Evolutionary conservation across 2,888 invertebrate species (phyloP).

Genomic region (Minunthozetes semirufus): DNA sequence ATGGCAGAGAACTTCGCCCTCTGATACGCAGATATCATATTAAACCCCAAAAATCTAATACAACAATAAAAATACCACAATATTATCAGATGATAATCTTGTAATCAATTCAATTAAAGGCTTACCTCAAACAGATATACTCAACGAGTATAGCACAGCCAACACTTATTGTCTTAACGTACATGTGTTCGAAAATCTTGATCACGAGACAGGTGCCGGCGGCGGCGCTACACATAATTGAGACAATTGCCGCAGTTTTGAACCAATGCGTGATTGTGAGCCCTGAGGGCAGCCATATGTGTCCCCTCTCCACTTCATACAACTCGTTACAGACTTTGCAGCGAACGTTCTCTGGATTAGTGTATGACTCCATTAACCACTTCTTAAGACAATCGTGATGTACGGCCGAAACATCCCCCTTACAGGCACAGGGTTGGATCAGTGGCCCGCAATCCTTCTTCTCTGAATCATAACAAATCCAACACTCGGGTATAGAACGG

Average conservation of each 20-base stretch:
- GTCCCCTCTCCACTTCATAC: conserved; percentile 42
- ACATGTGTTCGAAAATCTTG: conserved; percentile 68
- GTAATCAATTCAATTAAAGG: conserved; percentile 37
- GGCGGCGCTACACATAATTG: conserved; percentile 67
- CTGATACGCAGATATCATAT: conserved; percentile 81
- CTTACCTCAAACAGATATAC: conserved; percentile 73
- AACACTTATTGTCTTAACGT: conserved; percentile 69
- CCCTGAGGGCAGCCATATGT: conserved; percentile 42
- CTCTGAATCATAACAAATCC: conserved; percentile 85
- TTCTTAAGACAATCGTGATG: conserved; percentile 82
- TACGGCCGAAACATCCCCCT: conserved; percentile 84
- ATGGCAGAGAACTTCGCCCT: conserved; percentile 80
- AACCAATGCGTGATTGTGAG: conserved; percentile 74
- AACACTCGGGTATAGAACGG: conserved; percentile 60
- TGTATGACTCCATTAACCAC: conserved; percentile 65
- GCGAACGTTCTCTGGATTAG: conserved; percentile 61
- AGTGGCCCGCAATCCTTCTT: conserved; percentile 62
- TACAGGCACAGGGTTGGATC: conserved; percentile 81
- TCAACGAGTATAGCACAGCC: conserved; percentile 73
- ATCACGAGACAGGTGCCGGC: conserved; percentile 72
- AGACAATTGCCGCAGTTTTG: conserved; percentile 70
- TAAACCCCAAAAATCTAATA: conserved; percentile 72
- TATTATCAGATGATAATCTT: neutral
- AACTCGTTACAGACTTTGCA: conserved; percentile 75
- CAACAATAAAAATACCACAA: conserved; percentile 38